phyloP scores from a whole-genome alignment of 2,797 vertebrate genomes.

The Eurystomus glaucurus region DNA sequence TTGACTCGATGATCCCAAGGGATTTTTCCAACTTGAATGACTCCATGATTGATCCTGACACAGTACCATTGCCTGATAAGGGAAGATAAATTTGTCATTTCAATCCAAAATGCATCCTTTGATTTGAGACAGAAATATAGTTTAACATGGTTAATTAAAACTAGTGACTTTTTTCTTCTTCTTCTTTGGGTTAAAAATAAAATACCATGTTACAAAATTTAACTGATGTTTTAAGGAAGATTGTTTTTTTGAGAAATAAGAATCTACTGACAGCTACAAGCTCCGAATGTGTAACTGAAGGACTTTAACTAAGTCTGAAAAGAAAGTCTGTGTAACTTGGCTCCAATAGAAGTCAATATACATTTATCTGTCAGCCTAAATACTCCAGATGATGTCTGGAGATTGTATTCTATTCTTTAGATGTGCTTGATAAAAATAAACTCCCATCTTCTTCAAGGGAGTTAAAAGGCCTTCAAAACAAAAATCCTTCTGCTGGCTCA shows the following conservation, averaged over 20 bases:
- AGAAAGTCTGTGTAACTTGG: neutral
- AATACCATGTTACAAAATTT: neutral
- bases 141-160: neutral
- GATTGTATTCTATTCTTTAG: neutral
- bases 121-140: neutral
- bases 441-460: neutral
- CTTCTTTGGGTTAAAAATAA: neutral
- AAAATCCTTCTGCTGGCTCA: neutral
- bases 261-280: neutral
- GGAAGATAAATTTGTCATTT: neutral
- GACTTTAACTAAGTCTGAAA: neutral
- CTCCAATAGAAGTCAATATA: neutral
- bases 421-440: neutral
- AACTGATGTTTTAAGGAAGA: neutral
- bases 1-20: no score
- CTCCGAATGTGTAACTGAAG: neutral
- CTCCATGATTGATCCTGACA: neutral
- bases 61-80: neutral
- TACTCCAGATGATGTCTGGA: neutral
- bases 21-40: no score
- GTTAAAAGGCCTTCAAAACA: neutral
- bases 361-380: neutral
- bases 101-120: neutral
- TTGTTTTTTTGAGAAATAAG: neutral
- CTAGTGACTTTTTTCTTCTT: neutral